Base-by-base conservation (phyloP, 2,888 invertebrate genomes). In the Eubasilissa splendida region DNA sequence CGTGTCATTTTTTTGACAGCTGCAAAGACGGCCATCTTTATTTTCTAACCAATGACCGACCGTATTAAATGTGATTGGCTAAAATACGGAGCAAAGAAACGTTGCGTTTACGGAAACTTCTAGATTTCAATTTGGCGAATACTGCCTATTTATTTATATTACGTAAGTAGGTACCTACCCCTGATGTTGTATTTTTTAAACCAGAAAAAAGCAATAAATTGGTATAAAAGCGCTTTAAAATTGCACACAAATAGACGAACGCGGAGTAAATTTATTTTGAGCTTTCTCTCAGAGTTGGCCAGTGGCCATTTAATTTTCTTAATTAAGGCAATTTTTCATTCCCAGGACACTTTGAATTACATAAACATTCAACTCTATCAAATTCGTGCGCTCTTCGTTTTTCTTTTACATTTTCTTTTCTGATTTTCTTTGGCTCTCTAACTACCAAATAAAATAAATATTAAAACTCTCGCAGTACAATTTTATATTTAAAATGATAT, bases 251-350 rank as follows among this genome's bases (percentile, higher is more conserved):
- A 50, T 68, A 50, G 50, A 14, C 50, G 50, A 68, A 52, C 33
- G 63, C 11, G 14, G 22, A 60, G n/a, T 22, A 60, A 58, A 58
- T 58, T 58, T 58, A 11, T 11, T 58, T n/a, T 58, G n/a, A 58
- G 42, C 42, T 42, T 50, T 14, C 71, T 79, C 59, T 60, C 71
- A 42, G 76, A 80, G 77, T 83, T 83, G 83, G 83, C 83, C 76
- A 66, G 22, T 71, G 50, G 83, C 82, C 82, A 80, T 80, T 83
- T 80, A 71, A 82, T 83, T 79, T 77, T 78, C 80, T 73, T 82
- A 82, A 83, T 82, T 83, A 82, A 80, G 78, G 77, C 80, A 79
- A 78, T 74, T 80, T 83, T 81, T 83, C 75, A 80, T 77, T 83
- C 80, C 56, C 56, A 59, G 68, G 60, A 75, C 79, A 76, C 54